Evolutionary conservation across 2,888 invertebrate species (phyloP).

Genomic region (Polymixis lichenea): DNA sequence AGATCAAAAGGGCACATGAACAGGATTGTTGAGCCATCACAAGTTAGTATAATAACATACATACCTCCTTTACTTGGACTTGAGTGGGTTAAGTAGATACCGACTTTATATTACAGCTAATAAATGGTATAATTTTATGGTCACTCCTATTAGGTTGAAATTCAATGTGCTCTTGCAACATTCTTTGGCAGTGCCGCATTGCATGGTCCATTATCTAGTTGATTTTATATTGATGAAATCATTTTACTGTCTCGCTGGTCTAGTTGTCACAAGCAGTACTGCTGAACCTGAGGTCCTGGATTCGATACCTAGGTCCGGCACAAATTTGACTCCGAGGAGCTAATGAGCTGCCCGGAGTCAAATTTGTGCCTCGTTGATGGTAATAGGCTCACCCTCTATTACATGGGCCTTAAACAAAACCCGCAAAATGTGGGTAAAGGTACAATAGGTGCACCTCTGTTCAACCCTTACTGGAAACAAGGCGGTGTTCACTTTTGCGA

Average conservation of each 20-base stretch:
- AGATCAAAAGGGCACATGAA: slow-evolving; percentile 30
- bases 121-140: slow-evolving; percentile 1
- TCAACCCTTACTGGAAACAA: too few species aligned
- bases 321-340: too few species aligned
- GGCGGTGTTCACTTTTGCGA: too few species aligned
- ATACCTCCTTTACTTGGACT: slow-evolving; percentile 8
- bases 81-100: slow-evolving; percentile 7
- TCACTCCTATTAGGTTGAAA: slow-evolving; percentile 7
- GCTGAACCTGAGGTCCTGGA: too few species aligned
- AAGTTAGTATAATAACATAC: slow-evolving; percentile 20
- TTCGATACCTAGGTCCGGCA: too few species aligned
- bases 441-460: too few species aligned
- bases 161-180: slow-evolving; percentile 18
- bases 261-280: too few species aligned
- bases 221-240: slow-evolving; percentile 5
- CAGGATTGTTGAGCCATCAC: slow-evolving; percentile 14
- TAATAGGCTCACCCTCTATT: too few species aligned
- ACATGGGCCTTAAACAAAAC: too few species aligned
- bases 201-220: neutral
- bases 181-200: neutral
- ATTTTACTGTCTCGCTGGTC: neutral
- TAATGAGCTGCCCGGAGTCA: too few species aligned
- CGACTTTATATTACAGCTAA: neutral
- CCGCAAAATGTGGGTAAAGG: too few species aligned
- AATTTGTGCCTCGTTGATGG: too few species aligned